Evolutionary conservation across 2,113 vertebrate genomes (phyloP).

Genomic region (Microtus richardsoni): DNA sequence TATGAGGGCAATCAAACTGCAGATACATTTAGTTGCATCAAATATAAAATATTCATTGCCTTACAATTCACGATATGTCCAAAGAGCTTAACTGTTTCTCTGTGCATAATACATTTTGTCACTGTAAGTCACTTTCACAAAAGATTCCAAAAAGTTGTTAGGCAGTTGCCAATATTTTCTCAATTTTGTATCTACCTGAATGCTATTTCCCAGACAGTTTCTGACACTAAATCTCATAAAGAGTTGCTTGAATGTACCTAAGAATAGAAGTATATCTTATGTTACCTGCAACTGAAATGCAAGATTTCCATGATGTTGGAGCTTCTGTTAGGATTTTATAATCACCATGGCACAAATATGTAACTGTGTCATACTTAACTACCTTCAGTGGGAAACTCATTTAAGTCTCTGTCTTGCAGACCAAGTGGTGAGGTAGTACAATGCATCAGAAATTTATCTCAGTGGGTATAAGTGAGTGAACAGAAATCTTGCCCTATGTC

Average conservation of each 20-base stretch:
- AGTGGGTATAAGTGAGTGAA: neutral
- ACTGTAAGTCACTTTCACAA: conserved; percentile 83
- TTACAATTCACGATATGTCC: conserved; percentile 66
- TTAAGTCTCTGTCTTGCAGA: neutral
- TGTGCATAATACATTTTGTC: conserved; percentile 76
- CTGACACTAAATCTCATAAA: neutral
- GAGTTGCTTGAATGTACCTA: neutral
- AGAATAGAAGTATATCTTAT: neutral
- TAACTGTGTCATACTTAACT: neutral
- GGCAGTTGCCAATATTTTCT: conserved; percentile 63
- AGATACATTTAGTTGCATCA: conserved; percentile 73
- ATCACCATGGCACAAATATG: neutral
- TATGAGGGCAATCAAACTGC: conserved; percentile 79
- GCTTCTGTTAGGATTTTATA: neutral
- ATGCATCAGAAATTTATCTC: neutral
- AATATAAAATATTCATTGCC: conserved; percentile 71
- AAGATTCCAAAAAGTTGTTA: conserved; percentile 71
- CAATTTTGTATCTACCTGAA: conserved; percentile 53
- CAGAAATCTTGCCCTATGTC: neutral
- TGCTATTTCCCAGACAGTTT: conserved; percentile 24
- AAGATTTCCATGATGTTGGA: neutral
- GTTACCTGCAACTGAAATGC: neutral
- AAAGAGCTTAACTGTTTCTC: conserved; percentile 75
- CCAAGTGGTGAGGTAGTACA: neutral
- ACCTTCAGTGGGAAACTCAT: neutral